Percentiles rank a stretch among this genome's conserved stretches.
Conservation (phyloP, 2,113 vertebrate species). For the Platysteira castanea region DNA sequence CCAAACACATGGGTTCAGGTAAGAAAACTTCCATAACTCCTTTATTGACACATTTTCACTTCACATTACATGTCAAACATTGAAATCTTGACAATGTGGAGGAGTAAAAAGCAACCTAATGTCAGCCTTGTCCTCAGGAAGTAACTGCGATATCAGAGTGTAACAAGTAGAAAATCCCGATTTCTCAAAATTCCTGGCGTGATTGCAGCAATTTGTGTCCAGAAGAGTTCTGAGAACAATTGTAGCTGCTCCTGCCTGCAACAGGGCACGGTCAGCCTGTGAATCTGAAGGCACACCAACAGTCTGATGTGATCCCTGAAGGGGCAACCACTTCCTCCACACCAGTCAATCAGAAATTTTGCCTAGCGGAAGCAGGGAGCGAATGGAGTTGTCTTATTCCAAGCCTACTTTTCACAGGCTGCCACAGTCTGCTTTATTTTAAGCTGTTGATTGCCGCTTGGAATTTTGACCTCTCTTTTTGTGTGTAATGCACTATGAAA, state of each 20-base stretch:
- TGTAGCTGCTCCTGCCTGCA: neutral
- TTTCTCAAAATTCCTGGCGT: neutral
- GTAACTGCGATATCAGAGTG: neutral
- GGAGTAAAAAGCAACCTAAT: neutral
- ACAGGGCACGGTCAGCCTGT: neutral
- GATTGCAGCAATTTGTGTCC: neutral
- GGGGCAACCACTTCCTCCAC: neutral
- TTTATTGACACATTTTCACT: neutral
- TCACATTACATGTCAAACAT: accelerated
- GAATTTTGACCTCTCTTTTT: neutral
- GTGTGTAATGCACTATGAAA: neutral
- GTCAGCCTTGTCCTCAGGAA: neutral
- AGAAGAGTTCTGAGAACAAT: neutral
- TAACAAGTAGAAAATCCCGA: neutral
- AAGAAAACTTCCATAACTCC: neutral
- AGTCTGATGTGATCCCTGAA: neutral
- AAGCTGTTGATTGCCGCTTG: neutral
- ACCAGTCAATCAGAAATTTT: neutral
- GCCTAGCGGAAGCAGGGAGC: neutral
- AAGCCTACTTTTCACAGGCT: neutral
- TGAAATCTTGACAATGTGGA: neutral
- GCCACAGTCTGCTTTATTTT: neutral
- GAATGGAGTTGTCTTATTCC: neutral
- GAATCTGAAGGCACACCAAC: neutral
- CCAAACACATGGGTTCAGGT: neutral